Evolutionary conservation across 2,113 vertebrate genomes (phyloP), one percentile per base, ranked within the genome.

Genomic region (Boulengeromyrus knoepffleri): DNA sequence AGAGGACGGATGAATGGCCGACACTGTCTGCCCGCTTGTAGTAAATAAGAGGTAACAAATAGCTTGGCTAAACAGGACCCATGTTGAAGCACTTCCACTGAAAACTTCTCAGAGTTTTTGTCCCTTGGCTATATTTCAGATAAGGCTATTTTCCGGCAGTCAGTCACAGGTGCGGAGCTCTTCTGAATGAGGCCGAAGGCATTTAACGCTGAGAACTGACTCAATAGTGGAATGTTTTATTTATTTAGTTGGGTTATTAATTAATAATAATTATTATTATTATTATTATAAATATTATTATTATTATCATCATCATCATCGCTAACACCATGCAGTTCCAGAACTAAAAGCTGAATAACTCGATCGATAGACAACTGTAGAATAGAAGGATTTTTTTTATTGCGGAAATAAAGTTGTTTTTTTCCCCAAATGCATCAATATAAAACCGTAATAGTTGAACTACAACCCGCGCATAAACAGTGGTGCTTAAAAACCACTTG

Each of bases 141-240:
- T 17, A 19, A 52, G 19, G 74, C 50, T 89, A 89, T 89, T 84
- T 89, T 89, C 80, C 70, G 3, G 5, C 66, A 80, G 50, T 9
- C 74, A 58, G 50, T 42, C 52, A 89, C 77, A 89, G 89, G 89
- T 89, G 89, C 19, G 5, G 21, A n/a, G 49, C 21, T 27, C 21
- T 84, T 53, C 10, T 42, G 46, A 77, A 89, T 53, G 47, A 53
- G 19, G 74, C 39, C 50, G 58, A 85, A 89, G 31, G 12, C 50
- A 89, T 84, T 84, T 84, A n/a, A 50, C 24, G 36, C 19, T 84
- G 15, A 89, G 27, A 39, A 50, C 27, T 36, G 47, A 77, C 42
- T 53, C 31, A 89, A 39, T 13, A 49, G 46, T n/a, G 24, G 58
- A 66, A 27, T 66, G n/a, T 66, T 27, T 27, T 13, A 31, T 70